Evolutionary conservation across 2,797 vertebrate species (phyloP).

Genomic region (Lithobates pipiens): DNA sequence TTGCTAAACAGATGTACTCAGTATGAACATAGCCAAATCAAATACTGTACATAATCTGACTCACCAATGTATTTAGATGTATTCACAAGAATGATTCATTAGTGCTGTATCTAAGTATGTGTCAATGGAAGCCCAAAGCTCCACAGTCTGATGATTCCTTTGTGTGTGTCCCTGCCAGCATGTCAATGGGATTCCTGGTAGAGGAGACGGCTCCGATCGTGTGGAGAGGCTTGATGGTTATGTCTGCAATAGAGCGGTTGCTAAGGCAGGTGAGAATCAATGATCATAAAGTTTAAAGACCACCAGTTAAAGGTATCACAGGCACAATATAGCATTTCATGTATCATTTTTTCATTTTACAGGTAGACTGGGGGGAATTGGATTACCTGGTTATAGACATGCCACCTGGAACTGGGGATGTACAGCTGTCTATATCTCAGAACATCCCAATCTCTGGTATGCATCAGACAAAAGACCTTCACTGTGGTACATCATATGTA

Average conservation of each 20-base stretch:
- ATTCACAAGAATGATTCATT: conserved; percentile 18
- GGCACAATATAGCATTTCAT: neutral
- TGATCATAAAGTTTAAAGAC: neutral
- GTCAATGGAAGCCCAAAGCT: neutral
- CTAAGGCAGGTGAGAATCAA: conserved; percentile 84
- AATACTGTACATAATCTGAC: conserved; percentile 12
- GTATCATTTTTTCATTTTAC: conserved; percentile 12
- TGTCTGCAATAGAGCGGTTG: conserved; percentile 93
- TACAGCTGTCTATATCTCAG: conserved; percentile 93
- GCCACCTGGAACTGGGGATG: conserved; percentile 97
- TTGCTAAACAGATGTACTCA: conserved; percentile 17
- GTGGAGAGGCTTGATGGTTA: conserved; percentile 97
- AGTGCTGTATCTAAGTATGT: neutral
- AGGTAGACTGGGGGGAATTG: conserved; percentile 94
- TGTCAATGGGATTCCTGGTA: conserved; percentile 98
- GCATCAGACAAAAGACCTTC: neutral
- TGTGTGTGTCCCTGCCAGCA: conserved; percentile 76
- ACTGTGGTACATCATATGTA: too few species aligned
- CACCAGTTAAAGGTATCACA: too few species aligned
- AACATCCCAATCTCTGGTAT: conserved; percentile 91
- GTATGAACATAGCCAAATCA: neutral
- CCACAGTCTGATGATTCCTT: neutral
- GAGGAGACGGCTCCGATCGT: conserved; percentile 88
- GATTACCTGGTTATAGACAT: conserved; percentile 96
- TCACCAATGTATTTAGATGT: conserved; percentile 18